These are phyloP conservation scores for Heloderma charlesbogerti DNA, from an alignment of 2,113 vertebrate genomes.

Conservation along the genomic window DNA sequence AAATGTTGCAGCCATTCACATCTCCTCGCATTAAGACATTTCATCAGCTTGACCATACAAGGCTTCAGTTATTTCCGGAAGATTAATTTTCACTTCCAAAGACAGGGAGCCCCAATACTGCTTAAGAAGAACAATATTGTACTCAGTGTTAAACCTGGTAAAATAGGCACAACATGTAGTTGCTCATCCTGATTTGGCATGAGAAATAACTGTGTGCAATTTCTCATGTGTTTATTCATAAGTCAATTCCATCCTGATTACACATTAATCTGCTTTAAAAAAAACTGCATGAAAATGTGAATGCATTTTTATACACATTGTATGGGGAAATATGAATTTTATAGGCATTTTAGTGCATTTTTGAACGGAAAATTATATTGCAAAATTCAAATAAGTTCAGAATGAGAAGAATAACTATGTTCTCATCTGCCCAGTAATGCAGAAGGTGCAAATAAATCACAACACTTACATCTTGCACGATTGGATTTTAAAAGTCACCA, in stretches of 20 bases:
- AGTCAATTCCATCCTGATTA: not conserved
- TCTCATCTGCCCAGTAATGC: not conserved
- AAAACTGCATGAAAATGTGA: not conserved
- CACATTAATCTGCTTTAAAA: not conserved
- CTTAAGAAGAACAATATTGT: constrained; percentile 60
- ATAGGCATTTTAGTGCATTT: not conserved
- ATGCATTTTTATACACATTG: not conserved
- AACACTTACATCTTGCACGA: not conserved
- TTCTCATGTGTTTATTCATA: not conserved
- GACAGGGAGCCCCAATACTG: constrained; percentile 56
- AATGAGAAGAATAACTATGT: not conserved
- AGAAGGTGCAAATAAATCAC: not conserved
- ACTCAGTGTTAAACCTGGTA: constrained; percentile 54
- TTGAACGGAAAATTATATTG: not conserved
- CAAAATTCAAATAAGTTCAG: not conserved
- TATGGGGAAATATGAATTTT: not conserved
- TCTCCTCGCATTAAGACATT: constrained; percentile 65
- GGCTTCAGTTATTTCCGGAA: constrained; percentile 63
- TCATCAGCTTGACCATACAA: constrained; percentile 63
- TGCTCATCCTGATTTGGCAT: constrained; percentile 44
- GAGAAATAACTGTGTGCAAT: constrained; percentile 49
- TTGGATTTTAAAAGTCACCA: not conserved
- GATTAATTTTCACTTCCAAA: constrained; percentile 67
- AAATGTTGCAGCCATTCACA: constrained; percentile 55
- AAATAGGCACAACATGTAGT: constrained; percentile 56